Conservation (phyloP, 2,113 vertebrate genomes). For the Pseudorhombus dupliciocellatus region DNA sequence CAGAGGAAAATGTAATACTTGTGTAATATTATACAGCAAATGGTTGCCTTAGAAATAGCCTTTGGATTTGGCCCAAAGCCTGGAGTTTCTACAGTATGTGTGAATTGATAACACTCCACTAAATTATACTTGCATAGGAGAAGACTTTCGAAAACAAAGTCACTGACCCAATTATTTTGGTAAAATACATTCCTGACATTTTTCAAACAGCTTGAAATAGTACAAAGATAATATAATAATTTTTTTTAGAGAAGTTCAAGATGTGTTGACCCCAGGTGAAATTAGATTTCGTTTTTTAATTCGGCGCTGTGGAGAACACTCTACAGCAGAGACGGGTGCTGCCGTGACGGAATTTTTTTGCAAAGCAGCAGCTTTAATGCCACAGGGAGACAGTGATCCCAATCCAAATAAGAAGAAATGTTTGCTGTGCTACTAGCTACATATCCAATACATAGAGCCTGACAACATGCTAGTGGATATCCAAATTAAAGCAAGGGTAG, state of each 20-base stretch:
- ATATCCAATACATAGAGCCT: not conserved
- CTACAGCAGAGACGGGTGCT: no score
- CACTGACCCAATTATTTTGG: conserved; percentile 21
- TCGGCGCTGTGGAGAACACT: no score
- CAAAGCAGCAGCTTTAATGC: no score
- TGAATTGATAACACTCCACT: not conserved
- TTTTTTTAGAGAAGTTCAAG: not conserved
- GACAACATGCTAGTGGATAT: conserved; percentile 2
- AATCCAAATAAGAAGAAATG: no score
- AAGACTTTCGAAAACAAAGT: not conserved
- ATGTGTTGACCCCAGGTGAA: not conserved
- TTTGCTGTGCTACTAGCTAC: no score
- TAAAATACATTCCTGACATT: conserved; percentile 4
- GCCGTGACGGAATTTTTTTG: no score
- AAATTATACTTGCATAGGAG: not conserved
- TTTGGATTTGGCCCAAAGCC: conserved; percentile 2
- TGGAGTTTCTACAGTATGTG: not conserved
- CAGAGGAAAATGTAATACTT: not conserved
- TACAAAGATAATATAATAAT: not conserved
- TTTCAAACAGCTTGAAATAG: not conserved
- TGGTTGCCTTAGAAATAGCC: not conserved
- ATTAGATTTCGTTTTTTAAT: not conserved
- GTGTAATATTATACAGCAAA: not conserved
- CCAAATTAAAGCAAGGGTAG: conserved; percentile 1
- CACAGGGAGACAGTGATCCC: no score